phyloP scores from a whole-genome alignment of 2,113 vertebrate genomes.

The Thymallus thymallus region DNA sequence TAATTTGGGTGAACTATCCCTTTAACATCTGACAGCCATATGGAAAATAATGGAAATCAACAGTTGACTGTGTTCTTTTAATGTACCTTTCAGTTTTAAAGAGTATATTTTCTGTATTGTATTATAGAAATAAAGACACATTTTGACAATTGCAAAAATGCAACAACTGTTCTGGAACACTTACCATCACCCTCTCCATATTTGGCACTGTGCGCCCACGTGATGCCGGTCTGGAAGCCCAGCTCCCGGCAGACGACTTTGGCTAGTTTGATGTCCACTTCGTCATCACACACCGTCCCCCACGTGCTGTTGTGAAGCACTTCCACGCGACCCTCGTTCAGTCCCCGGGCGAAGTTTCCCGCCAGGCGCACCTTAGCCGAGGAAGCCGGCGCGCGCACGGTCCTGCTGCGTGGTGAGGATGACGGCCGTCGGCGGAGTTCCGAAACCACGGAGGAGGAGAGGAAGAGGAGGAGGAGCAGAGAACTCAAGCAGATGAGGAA shows the following conservation, averaged over 20 bases:
- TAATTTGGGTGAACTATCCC: too few species aligned
- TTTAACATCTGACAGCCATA: too few species aligned
- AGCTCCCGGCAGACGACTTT: conserved; percentile 88
- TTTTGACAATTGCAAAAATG: too few species aligned
- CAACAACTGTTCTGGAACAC: not conserved
- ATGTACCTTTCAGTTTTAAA: too few species aligned
- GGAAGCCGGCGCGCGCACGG: conserved; percentile 51
- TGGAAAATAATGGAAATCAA: too few species aligned
- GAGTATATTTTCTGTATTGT: too few species aligned
- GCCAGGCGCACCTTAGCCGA: conserved; percentile 79
- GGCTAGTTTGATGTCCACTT: conserved; percentile 85
- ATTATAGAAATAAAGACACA: too few species aligned
- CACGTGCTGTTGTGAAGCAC: conserved; percentile 89
- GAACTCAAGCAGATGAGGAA: conserved; percentile 30
- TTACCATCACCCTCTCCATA: conserved; percentile 91
- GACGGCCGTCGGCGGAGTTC: conserved; percentile 39
- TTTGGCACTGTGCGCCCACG: conserved; percentile 95
- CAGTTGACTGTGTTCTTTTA: too few species aligned
- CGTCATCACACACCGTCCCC: conserved; percentile 93
- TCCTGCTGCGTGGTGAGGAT: conserved; percentile 43
- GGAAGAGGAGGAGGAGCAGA: conserved; percentile 42
- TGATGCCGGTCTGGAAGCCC: conserved; percentile 85
- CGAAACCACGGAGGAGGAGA: conserved; percentile 32
- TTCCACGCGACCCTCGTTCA: conserved; percentile 89
- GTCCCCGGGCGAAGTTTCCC: conserved; percentile 65